Evolutionary conservation across 2,888 invertebrate genomes (phyloP).

Genomic region (Electrophaes corylata): DNA sequence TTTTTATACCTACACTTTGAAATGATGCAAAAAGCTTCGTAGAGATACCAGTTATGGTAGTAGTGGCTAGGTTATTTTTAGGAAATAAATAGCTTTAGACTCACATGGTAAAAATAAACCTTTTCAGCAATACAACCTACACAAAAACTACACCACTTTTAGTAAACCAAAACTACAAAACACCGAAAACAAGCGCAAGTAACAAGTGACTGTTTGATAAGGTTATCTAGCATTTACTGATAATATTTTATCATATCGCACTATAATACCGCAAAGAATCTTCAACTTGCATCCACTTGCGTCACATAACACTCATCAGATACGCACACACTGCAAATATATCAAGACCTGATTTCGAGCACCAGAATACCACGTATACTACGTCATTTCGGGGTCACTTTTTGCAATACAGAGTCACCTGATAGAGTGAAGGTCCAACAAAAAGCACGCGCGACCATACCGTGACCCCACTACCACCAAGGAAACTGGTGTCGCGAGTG

Average conservation of each 20-base stretch:
- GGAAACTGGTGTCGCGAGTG: constrained; percentile 10
- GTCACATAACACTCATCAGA: constrained; percentile 69
- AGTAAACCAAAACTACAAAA: constrained; percentile 14
- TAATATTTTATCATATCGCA: constrained; percentile 74
- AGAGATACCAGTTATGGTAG: not conserved
- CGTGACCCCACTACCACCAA: constrained; percentile 36
- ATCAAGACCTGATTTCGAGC: constrained; percentile 58
- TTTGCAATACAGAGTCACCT: constrained; percentile 42
- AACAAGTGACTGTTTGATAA: constrained; percentile 46
- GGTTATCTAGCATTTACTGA: constrained; percentile 65
- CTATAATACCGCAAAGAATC: constrained; percentile 66
- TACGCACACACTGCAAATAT: constrained; percentile 49
- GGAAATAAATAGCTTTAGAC: not conserved
- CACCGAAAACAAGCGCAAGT: constrained; percentile 21
- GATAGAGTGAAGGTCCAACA: constrained; percentile 38
- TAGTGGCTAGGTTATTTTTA: not conserved
- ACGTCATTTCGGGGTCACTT: constrained; percentile 54
- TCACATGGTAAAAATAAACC: constrained; percentile 24
- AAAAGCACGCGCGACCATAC: constrained; percentile 34
- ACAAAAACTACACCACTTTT: constrained; percentile 22
- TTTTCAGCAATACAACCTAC: constrained; percentile 13
- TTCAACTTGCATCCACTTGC: constrained; percentile 64
- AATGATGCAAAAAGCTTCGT: too few species aligned
- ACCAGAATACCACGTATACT: constrained; percentile 50
- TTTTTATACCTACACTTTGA: too few species aligned